Evolutionary conservation across 2,888 invertebrate species (phyloP), one percentile per base, ranked within the genome.

Genomic region (Hypolimnas misippus): DNA sequence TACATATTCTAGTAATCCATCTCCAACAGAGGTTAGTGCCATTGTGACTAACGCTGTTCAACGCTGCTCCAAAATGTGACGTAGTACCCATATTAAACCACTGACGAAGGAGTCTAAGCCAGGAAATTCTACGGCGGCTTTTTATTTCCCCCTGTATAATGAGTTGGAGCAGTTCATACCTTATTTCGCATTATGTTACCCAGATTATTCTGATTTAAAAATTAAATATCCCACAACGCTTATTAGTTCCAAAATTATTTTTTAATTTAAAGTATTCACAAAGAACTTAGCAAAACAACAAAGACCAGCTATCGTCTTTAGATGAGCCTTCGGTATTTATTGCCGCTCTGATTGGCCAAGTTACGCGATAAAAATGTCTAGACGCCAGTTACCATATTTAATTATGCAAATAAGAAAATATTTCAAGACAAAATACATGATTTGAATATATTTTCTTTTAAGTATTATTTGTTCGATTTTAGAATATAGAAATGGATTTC

Each of bases 341-440:
- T 19, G 1, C 44, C 17, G 12, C 19, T 4, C n/a, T 1, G 3
- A 46, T 46, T 21, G 44, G n/a, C 19, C 17, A 46, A 46, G 21
- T 21, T 12, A 12, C 19, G 19, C 21, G 12, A 46, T 46, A 46
- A 46, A 46, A 46, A 46, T 46, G 44, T 46, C 21, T 46, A 46
- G 44, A 46, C 44, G 17, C 10, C 12, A 21, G 10, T 44, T 46
- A 17, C 4, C 19, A 21, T 21, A 21, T 46, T 46, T 46, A 46
- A 21, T 46, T 46, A 46, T 46, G 44, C 21, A 46, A 46, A 46
- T 46, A 4, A 19, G 19, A n/a, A 21, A 46, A n/a, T 12, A 46
- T 46, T 46, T 46, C 12, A 19, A 19, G 3, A 21, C 19, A n/a
- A 21, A 21, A 21, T 46, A 12, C 19, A 12, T 12, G 12, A 44